These are phyloP conservation scores for Eudyptes chrysolophus DNA, from an alignment of 2,113 vertebrate species.

Conservation along the genomic window DNA sequence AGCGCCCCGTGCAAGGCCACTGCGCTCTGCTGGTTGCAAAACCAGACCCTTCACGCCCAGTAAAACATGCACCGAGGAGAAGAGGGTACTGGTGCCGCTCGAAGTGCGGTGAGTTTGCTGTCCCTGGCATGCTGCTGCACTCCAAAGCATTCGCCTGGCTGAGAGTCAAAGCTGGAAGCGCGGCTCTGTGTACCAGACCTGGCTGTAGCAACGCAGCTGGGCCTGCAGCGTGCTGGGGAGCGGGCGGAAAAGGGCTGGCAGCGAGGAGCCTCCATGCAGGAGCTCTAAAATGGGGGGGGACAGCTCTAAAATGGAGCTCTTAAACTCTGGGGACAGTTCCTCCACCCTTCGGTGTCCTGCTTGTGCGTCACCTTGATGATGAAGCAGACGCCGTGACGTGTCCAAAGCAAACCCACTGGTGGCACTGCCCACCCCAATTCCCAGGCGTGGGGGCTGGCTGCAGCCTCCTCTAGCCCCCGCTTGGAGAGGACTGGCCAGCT, in stretches of 20 bases:
- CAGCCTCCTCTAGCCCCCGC: neutral
- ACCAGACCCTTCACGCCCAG: neutral
- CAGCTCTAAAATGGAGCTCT: neutral
- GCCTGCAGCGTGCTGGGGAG: neutral
- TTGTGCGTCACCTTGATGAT: neutral
- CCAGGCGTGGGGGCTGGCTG: neutral
- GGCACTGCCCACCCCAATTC: neutral
- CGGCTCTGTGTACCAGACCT: rapidly evolving
- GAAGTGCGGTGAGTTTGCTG: neutral
- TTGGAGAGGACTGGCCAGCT: neutral
- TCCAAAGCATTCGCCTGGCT: neutral
- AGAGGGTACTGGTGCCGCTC: neutral
- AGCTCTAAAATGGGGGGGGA: neutral
- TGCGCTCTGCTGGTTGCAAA: neutral
- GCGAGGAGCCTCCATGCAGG: rapidly evolving
- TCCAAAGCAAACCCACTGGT: rapidly evolving
- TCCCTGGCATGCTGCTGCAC: neutral
- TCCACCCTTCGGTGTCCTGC: neutral
- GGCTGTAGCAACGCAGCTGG: rapidly evolving
- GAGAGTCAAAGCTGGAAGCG: neutral
- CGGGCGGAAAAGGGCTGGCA: neutral
- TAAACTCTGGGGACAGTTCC: neutral
- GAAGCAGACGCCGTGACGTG: rapidly evolving
- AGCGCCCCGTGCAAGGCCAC: neutral
- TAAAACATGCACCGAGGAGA: neutral